Evolutionary conservation across 2,888 invertebrate genomes (phyloP), one percentile per base, ranked within the genome.

Genomic region (Tachina lurida): DNA sequence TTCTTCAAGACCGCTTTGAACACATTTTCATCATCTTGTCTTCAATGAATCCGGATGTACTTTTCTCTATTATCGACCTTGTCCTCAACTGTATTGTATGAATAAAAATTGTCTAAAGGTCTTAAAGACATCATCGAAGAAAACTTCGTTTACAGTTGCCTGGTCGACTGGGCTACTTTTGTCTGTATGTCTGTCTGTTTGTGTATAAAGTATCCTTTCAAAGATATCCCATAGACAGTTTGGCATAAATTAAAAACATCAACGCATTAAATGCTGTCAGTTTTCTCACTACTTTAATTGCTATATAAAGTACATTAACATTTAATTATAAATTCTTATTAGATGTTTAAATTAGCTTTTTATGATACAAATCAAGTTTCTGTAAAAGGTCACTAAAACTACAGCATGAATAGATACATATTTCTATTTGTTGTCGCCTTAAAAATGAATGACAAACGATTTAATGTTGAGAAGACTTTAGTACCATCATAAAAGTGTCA

Each of bases 401-500:
- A 52, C 17, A 56, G 54, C 63, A 75, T 19, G 2, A 15, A 7
- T 1, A 60, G 22, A 31, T 13, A 41, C 17, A 39, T 39, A 49
- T 19, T 60, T 60, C 49, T n/a, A n/a, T n/a, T 10, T 17, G 19
- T 70, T 49, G 60, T 60, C 22, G 15, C 52, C 17, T 22, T 12
- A 22, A 78, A 70, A 43, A 1, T 5, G 62, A 52, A 52, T 52
- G 31, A 70, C 22, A 47, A 45, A 43, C 62, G 49, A 3, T 62
- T 78, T 62, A 70, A 70, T 31, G 31, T 70, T 62, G 49, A 45
- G 52, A 70, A 62, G 60, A 43, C 62, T 70, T 78, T 78, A 78
- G 70, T 70, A 45, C 13, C 70, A 60, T 52, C 70, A 70, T 70
- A 78, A 78, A 78, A 62, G 22, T 78, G 68, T 52, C 49, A 68